These are phyloP conservation scores for Flexamia atlantica DNA, from an alignment of 2,888 invertebrate species.

Conservation along the genomic window DNA sequence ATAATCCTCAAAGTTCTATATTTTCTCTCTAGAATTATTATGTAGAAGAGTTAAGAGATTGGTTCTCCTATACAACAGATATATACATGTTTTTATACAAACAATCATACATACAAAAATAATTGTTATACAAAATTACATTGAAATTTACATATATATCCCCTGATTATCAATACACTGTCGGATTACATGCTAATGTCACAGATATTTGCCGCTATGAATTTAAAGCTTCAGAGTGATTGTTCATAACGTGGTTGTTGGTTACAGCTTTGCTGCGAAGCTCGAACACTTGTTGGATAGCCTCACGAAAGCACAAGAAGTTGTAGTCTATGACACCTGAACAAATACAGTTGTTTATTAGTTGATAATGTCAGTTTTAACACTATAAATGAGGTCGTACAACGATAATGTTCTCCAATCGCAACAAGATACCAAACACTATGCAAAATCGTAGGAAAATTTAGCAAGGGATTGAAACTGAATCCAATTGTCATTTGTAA, in stretches of 20 bases:
- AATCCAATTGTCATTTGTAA: too few relatives aligned
- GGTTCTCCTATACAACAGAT: constrained; percentile 16
- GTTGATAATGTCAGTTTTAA: too few relatives aligned
- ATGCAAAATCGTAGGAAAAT: too few relatives aligned
- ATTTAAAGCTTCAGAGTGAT: constrained; percentile 21
- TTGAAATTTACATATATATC: not conserved
- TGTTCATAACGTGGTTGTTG: constrained; percentile 30
- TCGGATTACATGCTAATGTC: not conserved
- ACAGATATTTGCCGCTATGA: not conserved
- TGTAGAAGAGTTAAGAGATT: not conserved
- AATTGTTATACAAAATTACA: constrained; percentile 32
- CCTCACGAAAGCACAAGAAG: constrained; percentile 97
- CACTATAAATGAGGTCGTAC: too few relatives aligned
- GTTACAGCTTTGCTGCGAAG: constrained; percentile 81
- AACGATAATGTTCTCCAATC: too few relatives aligned
- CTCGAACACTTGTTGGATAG: constrained; percentile 97
- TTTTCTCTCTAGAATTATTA: constrained; percentile 6
- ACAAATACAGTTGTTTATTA: too few relatives aligned
- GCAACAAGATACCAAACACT: too few relatives aligned
- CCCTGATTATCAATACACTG: constrained; percentile 34
- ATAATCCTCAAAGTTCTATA: not conserved
- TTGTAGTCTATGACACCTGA: constrained; percentile 98
- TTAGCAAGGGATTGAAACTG: too few relatives aligned
- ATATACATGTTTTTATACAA: not conserved
- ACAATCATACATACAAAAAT: constrained; percentile 26